Evolutionary conservation across 2,888 invertebrate species (phyloP).

Genomic region (Apotomis capreana): DNA sequence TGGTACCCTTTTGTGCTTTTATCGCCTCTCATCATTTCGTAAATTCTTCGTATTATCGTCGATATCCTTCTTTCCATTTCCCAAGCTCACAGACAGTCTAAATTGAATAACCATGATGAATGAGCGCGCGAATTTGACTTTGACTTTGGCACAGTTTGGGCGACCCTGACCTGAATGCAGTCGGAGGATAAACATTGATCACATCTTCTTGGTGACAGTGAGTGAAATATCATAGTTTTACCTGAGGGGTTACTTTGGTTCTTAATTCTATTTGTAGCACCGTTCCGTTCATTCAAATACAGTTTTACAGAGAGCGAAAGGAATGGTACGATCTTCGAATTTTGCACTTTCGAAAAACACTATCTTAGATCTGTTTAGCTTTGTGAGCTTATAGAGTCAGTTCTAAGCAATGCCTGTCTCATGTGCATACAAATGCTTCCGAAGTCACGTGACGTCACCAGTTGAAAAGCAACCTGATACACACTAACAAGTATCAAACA

Average conservation of each 20-base stretch:
- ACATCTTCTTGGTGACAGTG: not conserved
- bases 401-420: no score
- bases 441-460: constrained; percentile 27
- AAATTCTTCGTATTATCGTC: not conserved
- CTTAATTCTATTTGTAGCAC: no score
- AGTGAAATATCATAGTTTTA: not conserved
- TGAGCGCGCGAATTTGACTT: constrained; percentile 1
- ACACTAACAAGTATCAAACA: constrained; percentile 31
- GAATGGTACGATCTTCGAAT: no score
- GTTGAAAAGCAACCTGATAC: constrained; percentile 27
- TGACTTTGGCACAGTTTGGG: constrained; percentile 12
- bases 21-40: no score
- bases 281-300: no score
- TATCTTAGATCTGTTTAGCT: no score
- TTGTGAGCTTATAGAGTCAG: no score
- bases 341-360: no score
- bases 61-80: not conserved
- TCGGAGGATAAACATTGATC: not conserved
- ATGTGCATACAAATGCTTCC: not conserved
- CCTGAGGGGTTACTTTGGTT: not conserved
- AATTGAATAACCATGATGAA: not conserved
- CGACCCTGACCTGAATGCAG: constrained; percentile 5
- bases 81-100: not conserved
- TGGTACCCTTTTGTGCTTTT: no score
- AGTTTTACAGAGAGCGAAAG: no score